These are phyloP conservation scores for Margaritifera margaritifera DNA, from an alignment of 2,888 invertebrate genomes.

Conservation along the genomic window DNA sequence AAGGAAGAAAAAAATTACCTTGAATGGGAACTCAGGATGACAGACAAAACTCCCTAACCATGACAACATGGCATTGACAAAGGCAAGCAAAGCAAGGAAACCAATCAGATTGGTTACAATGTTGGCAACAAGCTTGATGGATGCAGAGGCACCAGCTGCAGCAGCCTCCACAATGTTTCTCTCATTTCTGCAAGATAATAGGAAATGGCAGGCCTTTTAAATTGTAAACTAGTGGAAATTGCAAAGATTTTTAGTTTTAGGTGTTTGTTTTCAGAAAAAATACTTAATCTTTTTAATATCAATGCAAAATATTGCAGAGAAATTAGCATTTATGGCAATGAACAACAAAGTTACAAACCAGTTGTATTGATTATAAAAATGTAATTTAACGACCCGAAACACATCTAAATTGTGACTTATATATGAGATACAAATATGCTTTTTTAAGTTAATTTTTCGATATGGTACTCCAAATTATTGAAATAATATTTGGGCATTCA, in stretches of 20 bases:
- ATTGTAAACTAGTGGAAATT: not conserved
- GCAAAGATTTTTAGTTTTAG: not conserved
- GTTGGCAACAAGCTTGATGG: conserved; percentile 85
- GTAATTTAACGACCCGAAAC: no score
- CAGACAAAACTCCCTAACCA: conserved; percentile 82
- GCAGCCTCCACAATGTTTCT: conserved; percentile 92
- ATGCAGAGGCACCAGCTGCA: conserved; percentile 88
- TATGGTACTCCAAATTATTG: no score
- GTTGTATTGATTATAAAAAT: not conserved
- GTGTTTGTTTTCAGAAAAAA: not conserved
- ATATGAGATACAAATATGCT: no score
- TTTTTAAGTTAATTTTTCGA: no score
- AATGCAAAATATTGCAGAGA: not conserved
- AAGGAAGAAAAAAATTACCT: conserved; percentile 58
- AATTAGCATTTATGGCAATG: conserved; percentile 1
- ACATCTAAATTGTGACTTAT: no score
- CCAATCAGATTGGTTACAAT: conserved; percentile 95
- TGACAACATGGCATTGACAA: conserved; percentile 84
- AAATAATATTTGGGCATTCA: no score
- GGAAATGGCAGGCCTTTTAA: not conserved
- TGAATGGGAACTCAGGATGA: conserved; percentile 55
- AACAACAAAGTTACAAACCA: not conserved
- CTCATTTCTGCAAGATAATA: conserved; percentile 79
- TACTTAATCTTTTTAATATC: no score
- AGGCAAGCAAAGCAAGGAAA: conserved; percentile 89